phyloP scores from a whole-genome alignment of 2,113 vertebrate genomes.

The Urocitellus parryii region DNA sequence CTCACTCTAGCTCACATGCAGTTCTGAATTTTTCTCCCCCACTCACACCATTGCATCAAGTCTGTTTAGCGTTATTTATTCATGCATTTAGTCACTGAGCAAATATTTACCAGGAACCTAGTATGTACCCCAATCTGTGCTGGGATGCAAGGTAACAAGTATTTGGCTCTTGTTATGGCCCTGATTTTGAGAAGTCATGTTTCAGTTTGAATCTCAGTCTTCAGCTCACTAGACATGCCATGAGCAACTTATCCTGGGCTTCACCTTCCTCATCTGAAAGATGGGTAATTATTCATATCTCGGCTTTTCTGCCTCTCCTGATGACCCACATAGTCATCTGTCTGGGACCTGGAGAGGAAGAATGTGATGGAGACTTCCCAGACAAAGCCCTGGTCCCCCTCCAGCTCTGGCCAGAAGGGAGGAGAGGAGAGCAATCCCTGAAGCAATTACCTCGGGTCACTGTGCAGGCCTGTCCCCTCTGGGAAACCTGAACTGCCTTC shows the following conservation, averaged over 20 bases:
- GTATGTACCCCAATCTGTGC: not conserved
- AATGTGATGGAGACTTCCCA: not conserved
- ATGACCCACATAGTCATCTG: not conserved
- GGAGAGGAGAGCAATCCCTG: not conserved
- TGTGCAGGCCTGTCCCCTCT: not conserved
- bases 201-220: not conserved
- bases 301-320: not conserved
- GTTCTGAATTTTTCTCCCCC: not conserved
- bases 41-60: not conserved
- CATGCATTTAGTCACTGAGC: not conserved
- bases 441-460: constrained; percentile 31
- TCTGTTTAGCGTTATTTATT: not conserved
- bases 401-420: not conserved
- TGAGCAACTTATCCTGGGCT: not conserved
- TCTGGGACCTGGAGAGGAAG: not conserved
- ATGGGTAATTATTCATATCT: not conserved
- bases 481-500: constrained; percentile 65
- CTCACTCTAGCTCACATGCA: not conserved
- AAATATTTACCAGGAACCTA: constrained; percentile 3
- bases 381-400: not conserved
- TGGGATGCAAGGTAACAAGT: not conserved
- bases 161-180: not conserved
- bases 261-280: not conserved
- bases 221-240: not conserved
- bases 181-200: not conserved